Evolutionary conservation across 1,140 invertebrate species (phyloP).

Genomic region (Hermatobates lingyangjiaoensis): DNA sequence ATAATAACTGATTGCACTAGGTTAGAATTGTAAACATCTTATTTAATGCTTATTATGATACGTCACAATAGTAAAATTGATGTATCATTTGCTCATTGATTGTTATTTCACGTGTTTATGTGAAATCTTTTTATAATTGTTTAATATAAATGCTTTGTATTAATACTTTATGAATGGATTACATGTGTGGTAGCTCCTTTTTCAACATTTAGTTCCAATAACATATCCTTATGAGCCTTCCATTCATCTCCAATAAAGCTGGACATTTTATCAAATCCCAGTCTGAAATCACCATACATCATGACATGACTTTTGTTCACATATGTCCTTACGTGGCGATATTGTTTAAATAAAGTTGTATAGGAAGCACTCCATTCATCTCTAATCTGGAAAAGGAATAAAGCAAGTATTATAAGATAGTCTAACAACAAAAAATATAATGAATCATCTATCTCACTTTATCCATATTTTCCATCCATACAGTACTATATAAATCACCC

Average conservation of each 20-base stretch:
- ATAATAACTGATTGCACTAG: too few species aligned
- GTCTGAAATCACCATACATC: constrained; percentile 2
- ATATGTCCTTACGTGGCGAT: neutral
- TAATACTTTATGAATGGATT: too few species aligned
- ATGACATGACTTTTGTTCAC: constrained; percentile 2
- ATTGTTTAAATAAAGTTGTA: neutral
- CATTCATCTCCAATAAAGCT: neutral
- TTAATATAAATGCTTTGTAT: too few species aligned
- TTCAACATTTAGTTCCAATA: too few species aligned
- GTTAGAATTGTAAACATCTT: too few species aligned
- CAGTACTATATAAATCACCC: constrained; percentile 41
- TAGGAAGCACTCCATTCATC: neutral
- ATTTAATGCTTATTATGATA: too few species aligned
- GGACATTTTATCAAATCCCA: constrained; percentile 4
- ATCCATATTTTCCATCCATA: constrained; percentile 47
- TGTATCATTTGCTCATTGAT: too few species aligned
- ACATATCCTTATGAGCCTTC: neutral
- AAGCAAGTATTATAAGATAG: neutral
- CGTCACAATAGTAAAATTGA: too few species aligned
- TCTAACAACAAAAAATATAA: neutral
- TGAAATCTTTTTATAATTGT: too few species aligned
- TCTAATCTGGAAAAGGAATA: neutral
- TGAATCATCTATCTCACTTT: constrained; percentile 24
- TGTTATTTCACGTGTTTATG: too few species aligned
- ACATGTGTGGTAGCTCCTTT: too few species aligned